phyloP scores from a whole-genome alignment of 2,888 invertebrate species.

The Cosmia pyralina region DNA sequence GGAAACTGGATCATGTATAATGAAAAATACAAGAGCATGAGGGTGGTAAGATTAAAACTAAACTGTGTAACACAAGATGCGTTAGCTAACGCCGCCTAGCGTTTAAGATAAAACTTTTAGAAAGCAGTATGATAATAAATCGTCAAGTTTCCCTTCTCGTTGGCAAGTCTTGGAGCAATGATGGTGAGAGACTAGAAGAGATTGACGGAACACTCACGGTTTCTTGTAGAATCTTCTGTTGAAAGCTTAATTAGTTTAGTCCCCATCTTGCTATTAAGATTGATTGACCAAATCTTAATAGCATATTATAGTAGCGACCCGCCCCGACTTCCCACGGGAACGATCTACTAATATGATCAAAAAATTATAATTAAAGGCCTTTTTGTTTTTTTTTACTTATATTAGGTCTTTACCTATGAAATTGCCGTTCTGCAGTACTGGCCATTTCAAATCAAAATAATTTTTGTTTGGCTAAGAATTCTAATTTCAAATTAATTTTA shows the following conservation, averaged over 20 bases:
- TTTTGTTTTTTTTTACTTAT: too few relatives aligned
- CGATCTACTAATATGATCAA: too few relatives aligned
- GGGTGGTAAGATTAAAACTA: constrained; percentile 70
- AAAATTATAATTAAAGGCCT: too few relatives aligned
- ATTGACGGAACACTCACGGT: background rate
- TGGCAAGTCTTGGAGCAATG: constrained; percentile 73
- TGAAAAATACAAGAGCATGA: constrained; percentile 58
- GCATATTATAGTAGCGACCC: too few relatives aligned
- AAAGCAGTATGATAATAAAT: constrained; percentile 87
- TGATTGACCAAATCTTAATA: background rate
- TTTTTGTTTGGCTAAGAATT: too few relatives aligned
- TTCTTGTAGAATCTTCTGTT: background rate
- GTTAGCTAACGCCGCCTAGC: constrained; percentile 80
- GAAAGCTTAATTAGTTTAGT: background rate
- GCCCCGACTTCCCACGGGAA: too few relatives aligned
- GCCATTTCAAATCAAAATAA: too few relatives aligned
- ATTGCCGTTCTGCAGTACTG: too few relatives aligned
- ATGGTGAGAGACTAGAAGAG: constrained; percentile 67
- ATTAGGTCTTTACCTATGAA: too few relatives aligned
- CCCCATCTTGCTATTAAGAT: background rate
- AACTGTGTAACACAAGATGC: constrained; percentile 71
- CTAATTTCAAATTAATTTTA: too few relatives aligned
- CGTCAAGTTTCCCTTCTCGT: constrained; percentile 82
- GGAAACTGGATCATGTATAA: constrained; percentile 40
- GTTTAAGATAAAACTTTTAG: constrained; percentile 87